phyloP scores from a whole-genome alignment of 2,113 vertebrate species.

The Columba janthina region DNA sequence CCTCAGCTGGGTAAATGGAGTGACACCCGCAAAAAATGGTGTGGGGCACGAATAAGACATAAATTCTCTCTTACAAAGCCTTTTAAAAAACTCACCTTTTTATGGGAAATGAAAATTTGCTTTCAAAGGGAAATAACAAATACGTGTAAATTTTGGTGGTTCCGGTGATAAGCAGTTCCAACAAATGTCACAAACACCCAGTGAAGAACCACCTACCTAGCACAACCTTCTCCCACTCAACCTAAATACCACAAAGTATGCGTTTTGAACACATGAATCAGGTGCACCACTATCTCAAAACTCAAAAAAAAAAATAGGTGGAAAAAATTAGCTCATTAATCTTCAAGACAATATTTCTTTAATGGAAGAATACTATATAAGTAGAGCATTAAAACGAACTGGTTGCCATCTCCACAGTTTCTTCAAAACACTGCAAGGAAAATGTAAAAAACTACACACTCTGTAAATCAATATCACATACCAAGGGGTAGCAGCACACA shows the following conservation, averaged over 20 bases:
- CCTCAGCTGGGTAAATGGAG: background rate
- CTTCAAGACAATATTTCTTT: constrained; percentile 51
- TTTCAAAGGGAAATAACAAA: constrained; percentile 73
- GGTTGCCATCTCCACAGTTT: constrained; percentile 22
- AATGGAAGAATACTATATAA: constrained; percentile 14
- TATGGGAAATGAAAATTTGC: constrained; percentile 69
- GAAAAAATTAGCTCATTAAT: constrained; percentile 64
- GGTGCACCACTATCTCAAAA: constrained; percentile 44
- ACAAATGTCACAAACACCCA: constrained; percentile 68
- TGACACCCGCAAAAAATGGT: background rate
- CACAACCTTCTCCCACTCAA: constrained; percentile 57
- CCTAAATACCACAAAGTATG: constrained; percentile 55
- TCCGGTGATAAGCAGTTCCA: constrained; percentile 68
- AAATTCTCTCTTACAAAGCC: constrained; percentile 4
- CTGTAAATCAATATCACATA: background rate
- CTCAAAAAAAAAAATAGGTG: background rate
- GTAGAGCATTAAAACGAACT: background rate
- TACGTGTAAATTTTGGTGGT: constrained; percentile 68
- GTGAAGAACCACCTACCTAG: constrained; percentile 54
- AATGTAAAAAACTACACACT: background rate
- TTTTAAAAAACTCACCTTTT: constrained; percentile 49
- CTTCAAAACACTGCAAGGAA: constrained; percentile 15
- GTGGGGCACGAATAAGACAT: background rate
- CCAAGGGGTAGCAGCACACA: background rate
- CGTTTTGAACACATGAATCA: constrained; percentile 51